These are phyloP conservation scores for Heliocidaris erythrogramma DNA, from an alignment of 35 echinoderm and acorn worm species.

Conservation along the genomic window DNA sequence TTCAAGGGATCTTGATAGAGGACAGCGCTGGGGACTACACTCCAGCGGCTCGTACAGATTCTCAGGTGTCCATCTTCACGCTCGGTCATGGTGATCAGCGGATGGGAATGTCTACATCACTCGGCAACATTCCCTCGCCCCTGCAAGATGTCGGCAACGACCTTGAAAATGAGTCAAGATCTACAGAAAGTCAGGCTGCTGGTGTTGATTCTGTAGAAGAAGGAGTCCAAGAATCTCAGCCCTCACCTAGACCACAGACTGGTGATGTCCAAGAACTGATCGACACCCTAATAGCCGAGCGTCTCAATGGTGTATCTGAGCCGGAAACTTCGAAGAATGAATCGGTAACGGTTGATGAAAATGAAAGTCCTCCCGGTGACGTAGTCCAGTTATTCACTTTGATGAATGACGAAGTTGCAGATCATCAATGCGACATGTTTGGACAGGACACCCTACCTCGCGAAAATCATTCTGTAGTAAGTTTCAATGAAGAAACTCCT, in stretches of 20 bases:
- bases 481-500: not conserved
- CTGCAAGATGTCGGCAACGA: not conserved
- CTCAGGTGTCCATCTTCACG: not conserved
- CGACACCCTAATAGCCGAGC: constrained; percentile 6
- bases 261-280: constrained; percentile 3
- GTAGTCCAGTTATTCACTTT: not conserved
- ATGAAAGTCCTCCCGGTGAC: not conserved
- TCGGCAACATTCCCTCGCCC: not conserved
- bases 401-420: not conserved
- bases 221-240: not conserved
- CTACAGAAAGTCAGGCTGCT: not conserved
- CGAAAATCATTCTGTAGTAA: not conserved
- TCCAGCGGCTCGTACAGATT: not conserved
- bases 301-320: not conserved
- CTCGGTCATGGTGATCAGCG: constrained; percentile 25
- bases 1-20: constrained; percentile 5
- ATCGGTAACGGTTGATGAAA: not conserved
- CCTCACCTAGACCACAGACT: not conserved
- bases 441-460: not conserved
- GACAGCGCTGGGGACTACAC: constrained; percentile 23
- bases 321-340: not conserved
- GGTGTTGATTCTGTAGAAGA: not conserved
- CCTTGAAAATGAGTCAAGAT: not conserved
- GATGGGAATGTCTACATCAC: not conserved
- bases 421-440: not conserved